phyloP scores from a whole-genome alignment of 2,113 vertebrate species.

The Tetraodon nigroviridis region DNA sequence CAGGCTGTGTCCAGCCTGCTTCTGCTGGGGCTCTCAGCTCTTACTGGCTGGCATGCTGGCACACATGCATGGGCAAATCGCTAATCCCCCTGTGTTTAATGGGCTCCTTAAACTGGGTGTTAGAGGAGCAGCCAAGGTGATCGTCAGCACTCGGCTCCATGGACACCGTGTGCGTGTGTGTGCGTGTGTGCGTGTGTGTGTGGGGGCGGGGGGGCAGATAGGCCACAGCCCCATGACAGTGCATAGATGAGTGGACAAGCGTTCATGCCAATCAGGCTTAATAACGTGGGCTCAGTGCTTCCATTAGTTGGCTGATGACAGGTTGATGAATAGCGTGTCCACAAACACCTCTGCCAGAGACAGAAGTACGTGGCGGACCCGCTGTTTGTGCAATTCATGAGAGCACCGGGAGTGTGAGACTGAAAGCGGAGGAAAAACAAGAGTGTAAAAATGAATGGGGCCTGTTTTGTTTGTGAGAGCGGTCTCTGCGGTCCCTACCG shows the following conservation, averaged over 20 bases:
- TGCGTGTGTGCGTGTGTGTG: too few relatives aligned
- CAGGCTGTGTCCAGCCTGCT: constrained; percentile 17
- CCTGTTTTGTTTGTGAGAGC: constrained; percentile 23
- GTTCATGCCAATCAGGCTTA: constrained; percentile 11
- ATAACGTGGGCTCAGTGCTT: constrained; percentile 34
- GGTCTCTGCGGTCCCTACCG: constrained; percentile 76
- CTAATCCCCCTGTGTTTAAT: constrained; percentile 52
- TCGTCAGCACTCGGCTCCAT: constrained; percentile 35
- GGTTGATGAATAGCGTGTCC: constrained; percentile 13
- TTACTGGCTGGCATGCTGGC: constrained; percentile 34
- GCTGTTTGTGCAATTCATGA: constrained; percentile 3
- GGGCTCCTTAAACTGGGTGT: constrained; percentile 51
- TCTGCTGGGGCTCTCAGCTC: constrained; percentile 36
- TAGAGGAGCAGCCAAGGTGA: constrained; percentile 44
- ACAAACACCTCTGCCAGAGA: constrained; percentile 15
- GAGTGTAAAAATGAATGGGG: constrained; percentile 31
- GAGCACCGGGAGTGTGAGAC: background rate
- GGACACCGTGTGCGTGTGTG: too few relatives aligned
- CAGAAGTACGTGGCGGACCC: background rate
- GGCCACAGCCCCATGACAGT: constrained; percentile 33
- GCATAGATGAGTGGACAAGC: constrained; percentile 28
- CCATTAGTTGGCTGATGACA: constrained; percentile 37
- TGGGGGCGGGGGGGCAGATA: constrained; percentile 23
- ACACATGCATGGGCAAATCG: constrained; percentile 39
- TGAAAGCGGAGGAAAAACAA: constrained; percentile 17